Evolutionary conservation across 2,797 vertebrate species (phyloP), one percentile per base, ranked within the genome.

Genomic region (Esox masquinongy): DNA sequence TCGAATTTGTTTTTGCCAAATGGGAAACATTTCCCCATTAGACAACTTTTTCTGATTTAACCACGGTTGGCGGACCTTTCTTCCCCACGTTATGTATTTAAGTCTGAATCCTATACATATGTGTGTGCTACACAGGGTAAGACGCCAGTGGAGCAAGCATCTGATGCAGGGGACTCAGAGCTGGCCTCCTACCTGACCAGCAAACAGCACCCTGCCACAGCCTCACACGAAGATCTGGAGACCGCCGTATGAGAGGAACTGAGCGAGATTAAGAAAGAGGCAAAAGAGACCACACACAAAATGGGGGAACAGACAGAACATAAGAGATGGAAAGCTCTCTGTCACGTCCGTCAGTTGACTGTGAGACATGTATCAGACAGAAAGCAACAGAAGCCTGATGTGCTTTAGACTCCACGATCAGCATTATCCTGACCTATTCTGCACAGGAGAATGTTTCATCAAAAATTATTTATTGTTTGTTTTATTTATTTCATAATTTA

Each of bases 141-240:
- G 90, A 99, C 96, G 0, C 91, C 98, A 6, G 95, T 89, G 59
- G 96, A 99, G 71, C 96, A 93, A 84, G 95, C 96, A 83, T 93
- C 96, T 80, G 96, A 96, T 22, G 94, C 94, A 16, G 98, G 96
- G 71, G 97, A 99, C 88, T 90, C 90, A 0, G 97, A 97, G 61
- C 91, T 99, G 86, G 90, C 94, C 61, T 89, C 95, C 34, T 97
- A 95, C 88, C 91, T 99, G 89, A 96, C 94, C 81, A 89, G 88
- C 82, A 91, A 88, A 70, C 94, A 93, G 39, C 94, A 92, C 75
- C 88, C 94, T 70, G 92, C 95, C 49, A 81, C 93, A 29, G 70
- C 91, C 81, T 83, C 94, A 64, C 94, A 94, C 0, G 97, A 99
- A 78, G 98, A 99, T 89, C 88, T 99, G 87, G 98, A 99, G 93